Percentiles rank a stretch among this genome's conserved stretches.
Evolutionary conservation across 2,888 invertebrate species (phyloP).

Genomic region (Thecophora atra): DNA sequence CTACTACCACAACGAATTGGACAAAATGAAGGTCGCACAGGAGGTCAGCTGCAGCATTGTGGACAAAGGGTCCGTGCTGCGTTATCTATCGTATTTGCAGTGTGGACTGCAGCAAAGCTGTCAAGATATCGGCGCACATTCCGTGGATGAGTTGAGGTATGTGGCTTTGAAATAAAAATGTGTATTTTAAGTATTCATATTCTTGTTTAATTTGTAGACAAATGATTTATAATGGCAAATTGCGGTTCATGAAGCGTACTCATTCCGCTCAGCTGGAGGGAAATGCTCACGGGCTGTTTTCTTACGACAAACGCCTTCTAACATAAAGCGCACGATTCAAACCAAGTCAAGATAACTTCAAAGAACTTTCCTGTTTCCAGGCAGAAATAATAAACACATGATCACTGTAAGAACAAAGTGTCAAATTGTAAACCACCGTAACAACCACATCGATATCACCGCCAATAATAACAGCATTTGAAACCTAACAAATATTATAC

Average conservation of each 20-base stretch:
- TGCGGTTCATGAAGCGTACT: slow-evolving; percentile 95
- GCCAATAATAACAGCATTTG: slow-evolving; percentile 28
- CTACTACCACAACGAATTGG: slow-evolving; percentile 86
- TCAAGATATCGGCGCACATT: slow-evolving; percentile 92
- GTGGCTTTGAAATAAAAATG: too few relatives aligned
- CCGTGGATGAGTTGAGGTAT: slow-evolving; percentile 73
- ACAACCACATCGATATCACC: slow-evolving; percentile 22
- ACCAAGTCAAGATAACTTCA: slow-evolving; percentile 32
- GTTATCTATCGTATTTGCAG: slow-evolving; percentile 94
- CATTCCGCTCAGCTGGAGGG: slow-evolving; percentile 97
- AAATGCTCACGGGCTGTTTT: slow-evolving; percentile 96
- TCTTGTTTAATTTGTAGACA: slow-evolving; percentile 67
- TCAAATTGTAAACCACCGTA: too few relatives aligned
- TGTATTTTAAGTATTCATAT: neutral
- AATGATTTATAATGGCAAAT: slow-evolving; percentile 86
- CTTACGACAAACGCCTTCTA: slow-evolving; percentile 92
- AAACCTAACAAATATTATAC: neutral
- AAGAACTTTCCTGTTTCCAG: slow-evolving; percentile 10
- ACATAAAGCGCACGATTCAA: slow-evolving; percentile 54
- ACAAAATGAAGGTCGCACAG: slow-evolving; percentile 97
- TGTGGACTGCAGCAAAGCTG: slow-evolving; percentile 96
- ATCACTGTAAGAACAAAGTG: too few relatives aligned
- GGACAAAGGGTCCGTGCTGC: slow-evolving; percentile 95
- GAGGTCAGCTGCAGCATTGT: slow-evolving; percentile 98
- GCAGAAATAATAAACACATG: too few relatives aligned